Evolutionary conservation across 2,113 vertebrate species (phyloP).

Genomic region (Lota lota): DNA sequence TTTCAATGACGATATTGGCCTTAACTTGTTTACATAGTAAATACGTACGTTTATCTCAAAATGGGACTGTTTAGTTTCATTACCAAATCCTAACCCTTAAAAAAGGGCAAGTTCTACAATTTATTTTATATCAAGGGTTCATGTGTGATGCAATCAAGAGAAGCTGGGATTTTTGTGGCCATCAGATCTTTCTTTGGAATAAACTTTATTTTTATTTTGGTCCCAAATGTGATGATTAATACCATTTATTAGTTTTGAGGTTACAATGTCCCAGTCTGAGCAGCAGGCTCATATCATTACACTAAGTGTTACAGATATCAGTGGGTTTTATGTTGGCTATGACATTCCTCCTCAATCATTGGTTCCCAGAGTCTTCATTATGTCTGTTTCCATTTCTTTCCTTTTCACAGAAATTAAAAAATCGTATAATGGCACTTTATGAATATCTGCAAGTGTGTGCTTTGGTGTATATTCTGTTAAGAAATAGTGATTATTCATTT

Average conservation of each 20-base stretch:
- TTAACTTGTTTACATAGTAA: conserved; percentile 70
- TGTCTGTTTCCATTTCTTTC: conserved; percentile 44
- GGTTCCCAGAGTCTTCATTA: conserved; percentile 44
- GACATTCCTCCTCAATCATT: conserved; percentile 61
- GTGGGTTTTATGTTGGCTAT: conserved; percentile 45
- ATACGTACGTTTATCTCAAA: conserved; percentile 24
- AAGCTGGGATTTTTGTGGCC: background rate
- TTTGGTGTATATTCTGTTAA: background rate
- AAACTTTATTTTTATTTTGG: background rate
- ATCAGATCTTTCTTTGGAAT: background rate
- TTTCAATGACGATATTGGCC: conserved; percentile 54
- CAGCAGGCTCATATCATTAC: background rate
- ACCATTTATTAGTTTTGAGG: background rate
- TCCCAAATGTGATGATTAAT: background rate
- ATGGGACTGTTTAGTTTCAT: conserved; percentile 33
- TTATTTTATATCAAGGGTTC: conserved; percentile 2
- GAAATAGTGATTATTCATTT: background rate
- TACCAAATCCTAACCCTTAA: conserved; percentile 20
- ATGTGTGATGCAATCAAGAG: background rate
- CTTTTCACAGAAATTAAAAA: conserved; percentile 67
- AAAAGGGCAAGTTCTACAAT: conserved; percentile 7
- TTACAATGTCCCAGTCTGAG: background rate
- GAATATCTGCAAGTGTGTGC: conserved; percentile 38
- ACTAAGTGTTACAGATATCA: background rate
- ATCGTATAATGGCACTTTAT: conserved; percentile 71